A percentile compares a stretch with the other conserved stretches of the same genome.
Conservation (phyloP, 1,140 invertebrate genomes). For the Cotesia chilonis region DNA sequence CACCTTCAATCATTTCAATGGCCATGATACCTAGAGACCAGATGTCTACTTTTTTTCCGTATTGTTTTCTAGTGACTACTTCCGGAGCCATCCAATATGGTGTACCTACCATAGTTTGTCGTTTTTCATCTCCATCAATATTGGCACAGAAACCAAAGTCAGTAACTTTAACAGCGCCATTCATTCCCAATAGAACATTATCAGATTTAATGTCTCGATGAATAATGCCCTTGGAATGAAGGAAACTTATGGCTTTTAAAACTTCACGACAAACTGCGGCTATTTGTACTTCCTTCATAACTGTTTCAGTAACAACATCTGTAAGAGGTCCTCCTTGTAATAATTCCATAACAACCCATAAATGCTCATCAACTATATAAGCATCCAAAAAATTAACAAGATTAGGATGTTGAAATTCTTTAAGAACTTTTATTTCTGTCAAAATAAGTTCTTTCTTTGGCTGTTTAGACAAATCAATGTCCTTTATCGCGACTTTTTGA, state of each 20-base stretch:
- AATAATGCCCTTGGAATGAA: conserved; percentile 91
- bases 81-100: conserved; percentile 88
- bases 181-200: conserved; percentile 95
- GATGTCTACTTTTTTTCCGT: conserved; percentile 93
- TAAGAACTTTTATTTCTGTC: conserved; percentile 93
- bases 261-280: conserved; percentile 94
- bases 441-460: conserved; percentile 94
- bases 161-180: conserved; percentile 95
- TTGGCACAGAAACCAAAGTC: conserved; percentile 98
- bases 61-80: conserved; percentile 85
- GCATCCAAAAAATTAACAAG: conserved; percentile 96
- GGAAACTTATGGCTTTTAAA: conserved; percentile 89
- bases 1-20: conserved; percentile 98
- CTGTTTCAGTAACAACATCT: conserved; percentile 96
- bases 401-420: conserved; percentile 94
- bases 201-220: conserved; percentile 96
- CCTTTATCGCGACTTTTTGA: conserved; percentile 91
- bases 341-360: conserved; percentile 96
- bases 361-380: conserved; percentile 87
- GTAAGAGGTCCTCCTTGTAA: conserved; percentile 95
- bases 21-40: conserved; percentile 98
- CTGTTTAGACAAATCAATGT: conserved; percentile 93
- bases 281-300: conserved; percentile 97
- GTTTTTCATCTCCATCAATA: conserved; percentile 89
- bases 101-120: conserved; percentile 95